Base-by-base conservation (phyloP, 2,888 invertebrate species). In the Amphiduros pacificus region DNA sequence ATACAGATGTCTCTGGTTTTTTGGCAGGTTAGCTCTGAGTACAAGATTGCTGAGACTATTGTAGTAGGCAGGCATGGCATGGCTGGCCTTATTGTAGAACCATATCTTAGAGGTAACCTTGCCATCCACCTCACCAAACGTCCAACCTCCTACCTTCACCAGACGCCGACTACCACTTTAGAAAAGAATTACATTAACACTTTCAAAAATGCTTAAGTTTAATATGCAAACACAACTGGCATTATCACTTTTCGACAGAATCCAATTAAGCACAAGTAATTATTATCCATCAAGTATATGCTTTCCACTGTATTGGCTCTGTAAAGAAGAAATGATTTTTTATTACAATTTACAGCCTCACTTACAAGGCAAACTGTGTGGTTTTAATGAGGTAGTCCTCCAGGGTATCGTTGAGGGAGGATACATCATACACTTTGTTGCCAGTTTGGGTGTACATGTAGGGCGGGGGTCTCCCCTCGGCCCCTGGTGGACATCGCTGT, bases 71-170 rank as follows among this genome's bases (percentile, higher is more conserved):
- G 83, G 81, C 62, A 83, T 66, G 20, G 82, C 69, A 70, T 84
- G 84, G 66, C 76, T 77, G 0, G 82, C 84, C 65, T 80, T 80
- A 69, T 79, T 79, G 71, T 83, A 82, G 71, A 76, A 84, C 83
- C 83, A 84, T n/a, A 81, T 73, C 40, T 64, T 72, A 1, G 56
- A 11, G 5, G 44, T 22, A 20, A 22, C 63, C 14, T 48, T 52
- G 6, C 59, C 54, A 14, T 40, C 14, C 20, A 61, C 66, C 14
- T 61, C 58, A 3, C 70, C 69, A 49, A 78, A 73, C 3, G 74
- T 71, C 75, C 76, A 79, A 1, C 81, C 82, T 36, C 82, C 82
- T 4, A 44, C n/a, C n/a, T n/a, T n/a, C n/a, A n/a, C n/a, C n/a
- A n/a, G n/a, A n/a, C n/a, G n/a, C n/a, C n/a, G n/a, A n/a, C n/a